Evolutionary conservation across 2,888 invertebrate species (phyloP), one percentile per base, ranked within the genome.

Genomic region (Colletes collaris): DNA sequence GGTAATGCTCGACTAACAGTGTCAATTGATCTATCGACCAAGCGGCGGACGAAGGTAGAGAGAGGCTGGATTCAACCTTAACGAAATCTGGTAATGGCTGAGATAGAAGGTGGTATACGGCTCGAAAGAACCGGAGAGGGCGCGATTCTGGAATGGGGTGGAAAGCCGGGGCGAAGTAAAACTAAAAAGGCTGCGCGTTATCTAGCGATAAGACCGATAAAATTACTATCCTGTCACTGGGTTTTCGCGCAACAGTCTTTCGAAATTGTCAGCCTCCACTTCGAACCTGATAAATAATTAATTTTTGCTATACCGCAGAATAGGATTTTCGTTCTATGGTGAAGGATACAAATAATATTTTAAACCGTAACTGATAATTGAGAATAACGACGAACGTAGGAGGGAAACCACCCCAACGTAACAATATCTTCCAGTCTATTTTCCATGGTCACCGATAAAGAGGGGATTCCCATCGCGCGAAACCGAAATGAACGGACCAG

Each of bases 1-100:
- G 85, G 85, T 89, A 90, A 89, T 88, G 87, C 79, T 81, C 86
- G 81, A 86, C 81, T 88, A 90, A 89, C 88, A 87, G 87, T 87
- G 86, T 87, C 90, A 87, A 90, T 91, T 90, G 91, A 91, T 91
- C 90, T 91, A 91, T 90, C 90, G 89, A 86, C 70, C 82, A 83
- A 84, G 73, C 67, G 77, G 66, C 60, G 74, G 76, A 78, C 65
- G 68, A 65, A 59, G 52, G 19, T 4, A 50, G 53, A 56, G 63
- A 67, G 76, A 74, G 71, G 76, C 59, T 69, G 84, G 83, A 89
- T 89, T 88, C 84, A 83, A 86, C 85, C 86, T 90, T 88, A 89
- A 90, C 90, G 87, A 91, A 91, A 90, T 90, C 91, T 88, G 82
- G 89, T 91, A 90, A 91, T 90, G 89, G 89, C 82, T 76, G 80